phyloP scores from a whole-genome alignment of 2,113 vertebrate species.

The Chloroceryle aenea region DNA sequence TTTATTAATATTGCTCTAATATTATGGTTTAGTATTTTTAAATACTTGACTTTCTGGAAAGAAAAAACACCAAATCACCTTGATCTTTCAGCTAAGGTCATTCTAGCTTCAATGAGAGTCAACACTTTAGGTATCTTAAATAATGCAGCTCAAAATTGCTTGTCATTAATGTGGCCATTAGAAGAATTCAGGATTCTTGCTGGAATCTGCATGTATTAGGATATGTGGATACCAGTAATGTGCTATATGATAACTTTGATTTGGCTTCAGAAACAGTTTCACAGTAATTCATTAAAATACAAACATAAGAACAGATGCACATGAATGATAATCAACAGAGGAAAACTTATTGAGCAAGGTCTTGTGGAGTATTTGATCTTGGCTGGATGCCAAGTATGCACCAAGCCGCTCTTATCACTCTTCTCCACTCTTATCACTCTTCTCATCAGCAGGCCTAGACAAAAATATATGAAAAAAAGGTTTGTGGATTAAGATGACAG shows the following conservation, averaged over 20 bases:
- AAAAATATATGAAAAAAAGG: not conserved
- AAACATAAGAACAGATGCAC: not conserved
- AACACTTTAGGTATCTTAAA: not conserved
- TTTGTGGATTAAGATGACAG: rapidly evolving
- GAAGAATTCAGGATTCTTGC: not conserved
- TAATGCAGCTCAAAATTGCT: not conserved
- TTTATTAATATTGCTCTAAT: not conserved
- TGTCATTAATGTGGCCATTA: not conserved
- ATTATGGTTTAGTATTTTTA: not conserved
- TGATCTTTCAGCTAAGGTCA: not conserved
- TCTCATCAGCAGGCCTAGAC: not conserved
- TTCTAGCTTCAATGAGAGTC: not conserved
- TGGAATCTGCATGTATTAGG: not conserved
- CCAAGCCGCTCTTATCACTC: not conserved
- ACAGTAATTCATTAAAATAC: not conserved
- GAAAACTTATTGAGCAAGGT: not conserved
- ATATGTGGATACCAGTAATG: not conserved
- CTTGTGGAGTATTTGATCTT: not conserved
- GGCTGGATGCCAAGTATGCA: not conserved
- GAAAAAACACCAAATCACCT: not conserved
- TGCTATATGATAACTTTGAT: not conserved
- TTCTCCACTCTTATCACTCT: not conserved
- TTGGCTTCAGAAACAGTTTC: not conserved
- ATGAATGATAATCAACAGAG: not conserved
- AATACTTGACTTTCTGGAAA: not conserved